These are phyloP conservation scores for Cyanoderma ruficeps DNA, from an alignment of 2,113 vertebrate species.

Conservation along the genomic window DNA sequence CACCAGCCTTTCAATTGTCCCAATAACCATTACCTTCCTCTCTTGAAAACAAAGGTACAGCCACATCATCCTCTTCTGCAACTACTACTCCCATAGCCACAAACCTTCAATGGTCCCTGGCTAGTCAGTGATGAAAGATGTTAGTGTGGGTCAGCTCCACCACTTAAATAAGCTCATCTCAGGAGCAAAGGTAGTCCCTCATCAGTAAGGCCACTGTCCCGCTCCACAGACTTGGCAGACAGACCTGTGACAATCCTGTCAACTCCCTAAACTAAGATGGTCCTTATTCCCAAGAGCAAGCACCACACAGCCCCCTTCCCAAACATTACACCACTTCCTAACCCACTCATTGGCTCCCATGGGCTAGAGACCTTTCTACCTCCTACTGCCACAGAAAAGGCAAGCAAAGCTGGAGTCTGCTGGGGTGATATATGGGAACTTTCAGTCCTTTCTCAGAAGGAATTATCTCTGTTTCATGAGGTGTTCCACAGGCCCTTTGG, in stretches of 20 bases:
- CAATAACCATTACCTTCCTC: neutral
- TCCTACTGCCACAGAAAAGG: neutral
- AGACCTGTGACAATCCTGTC: neutral
- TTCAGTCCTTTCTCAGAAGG: neutral
- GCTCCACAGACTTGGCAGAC: neutral
- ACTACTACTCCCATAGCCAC: neutral
- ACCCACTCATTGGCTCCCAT: neutral
- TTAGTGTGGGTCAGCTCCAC: neutral
- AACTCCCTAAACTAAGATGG: neutral
- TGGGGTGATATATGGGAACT: neutral
- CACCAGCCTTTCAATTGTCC: neutral
- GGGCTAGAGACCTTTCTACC: neutral
- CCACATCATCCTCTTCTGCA: neutral
- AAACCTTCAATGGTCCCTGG: neutral
- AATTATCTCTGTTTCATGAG: neutral
- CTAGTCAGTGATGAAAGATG: fast-evolving
- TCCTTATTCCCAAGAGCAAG: neutral
- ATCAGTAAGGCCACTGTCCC: neutral
- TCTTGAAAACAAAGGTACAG: neutral
- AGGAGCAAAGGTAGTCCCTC: neutral
- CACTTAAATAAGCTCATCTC: neutral
- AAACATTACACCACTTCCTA: neutral
- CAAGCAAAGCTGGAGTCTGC: neutral
- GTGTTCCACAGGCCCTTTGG: neutral
- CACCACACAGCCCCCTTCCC: neutral